Percentiles rank a stretch among this genome's conserved stretches.
Evolutionary conservation across 2,797 vertebrate genomes (phyloP).

Genomic region (Bucorvus abyssinicus): DNA sequence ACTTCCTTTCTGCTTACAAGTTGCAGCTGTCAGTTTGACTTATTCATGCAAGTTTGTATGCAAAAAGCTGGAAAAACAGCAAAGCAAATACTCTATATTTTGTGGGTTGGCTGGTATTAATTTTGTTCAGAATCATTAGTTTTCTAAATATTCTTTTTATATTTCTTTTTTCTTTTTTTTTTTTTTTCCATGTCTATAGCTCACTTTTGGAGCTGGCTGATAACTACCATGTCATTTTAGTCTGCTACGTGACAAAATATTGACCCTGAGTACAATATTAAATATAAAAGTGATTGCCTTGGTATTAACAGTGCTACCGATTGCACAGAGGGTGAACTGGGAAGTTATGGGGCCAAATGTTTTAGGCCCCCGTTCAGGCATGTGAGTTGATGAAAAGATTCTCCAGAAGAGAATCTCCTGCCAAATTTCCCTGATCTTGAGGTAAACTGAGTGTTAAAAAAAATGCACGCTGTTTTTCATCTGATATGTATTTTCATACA

Average conservation of each 20-base stretch:
- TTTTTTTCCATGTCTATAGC: not conserved
- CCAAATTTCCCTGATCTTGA: constrained; percentile 16
- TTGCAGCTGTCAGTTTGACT: constrained; percentile 12
- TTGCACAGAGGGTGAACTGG: not conserved
- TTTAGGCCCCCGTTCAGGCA: not conserved
- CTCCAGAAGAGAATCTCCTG: not conserved
- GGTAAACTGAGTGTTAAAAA: not conserved
- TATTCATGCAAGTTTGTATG: not conserved
- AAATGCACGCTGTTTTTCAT: not conserved
- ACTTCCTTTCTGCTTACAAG: not conserved
- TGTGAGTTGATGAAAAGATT: not conserved
- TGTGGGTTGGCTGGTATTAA: not conserved
- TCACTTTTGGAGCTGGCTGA: not conserved
- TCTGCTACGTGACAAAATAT: not conserved
- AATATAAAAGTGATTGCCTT: not conserved
- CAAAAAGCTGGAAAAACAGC: not conserved
- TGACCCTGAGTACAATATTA: not conserved
- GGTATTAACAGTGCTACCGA: not conserved
- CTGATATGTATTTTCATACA: constrained; percentile 33
- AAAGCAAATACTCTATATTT: not conserved
- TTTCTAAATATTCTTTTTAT: not conserved
- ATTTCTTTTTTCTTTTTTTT: not conserved
- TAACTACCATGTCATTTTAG: not conserved
- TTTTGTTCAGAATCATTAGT: constrained; percentile 21
- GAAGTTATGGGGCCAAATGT: not conserved